Base-by-base conservation (phyloP, 1,140 invertebrate species). In the Gerris buenoi region DNA sequence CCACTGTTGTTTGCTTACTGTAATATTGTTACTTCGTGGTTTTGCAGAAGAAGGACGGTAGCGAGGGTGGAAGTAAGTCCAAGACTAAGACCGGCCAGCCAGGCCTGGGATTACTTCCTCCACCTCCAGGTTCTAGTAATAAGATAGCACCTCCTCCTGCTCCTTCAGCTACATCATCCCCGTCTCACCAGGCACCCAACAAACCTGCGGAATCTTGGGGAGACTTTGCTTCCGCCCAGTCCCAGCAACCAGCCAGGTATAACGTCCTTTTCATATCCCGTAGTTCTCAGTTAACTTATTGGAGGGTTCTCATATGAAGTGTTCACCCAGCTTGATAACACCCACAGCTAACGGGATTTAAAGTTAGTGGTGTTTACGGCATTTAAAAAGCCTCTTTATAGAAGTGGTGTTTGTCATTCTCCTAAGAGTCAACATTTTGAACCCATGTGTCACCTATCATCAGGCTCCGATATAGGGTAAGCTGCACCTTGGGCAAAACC, bases 11-110 rank as follows among this genome's bases (percentile, higher is more conserved):
- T 60, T 60, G 58, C 23, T 60, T 60, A n/a, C n/a, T n/a, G n/a
- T n/a, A n/a, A n/a, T n/a, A n/a, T n/a, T n/a, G n/a, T n/a, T n/a
- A n/a, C n/a, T 56, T 63, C 69, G 68, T 71, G 62, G 67, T 74
- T 75, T 58, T n/a, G n/a, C 72, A 93, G 89, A 92, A 91, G 85
- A 95, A 92, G 82, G 90, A 93, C 79, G 88, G 89, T 10, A 85
- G 84, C 71, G 89, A 91, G 72, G 81, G 80, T 64, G 72, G 79
- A 73, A 77, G 82, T 76, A 79, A 85, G 76, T 76, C 85, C 70
- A 84, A 85, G 74, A 78, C 85, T 65, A 74, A 74, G 23, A 74
- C 77, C 58, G 85, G 84, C 25, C 81, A 86, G 29, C 81, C 46
- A 15, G 66, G 65, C 3, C 3, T 33, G 0, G 13, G 58, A 27